Conservation (phyloP, 92 coral and sea anemone genomes). For the Paramuricea clavata region DNA sequence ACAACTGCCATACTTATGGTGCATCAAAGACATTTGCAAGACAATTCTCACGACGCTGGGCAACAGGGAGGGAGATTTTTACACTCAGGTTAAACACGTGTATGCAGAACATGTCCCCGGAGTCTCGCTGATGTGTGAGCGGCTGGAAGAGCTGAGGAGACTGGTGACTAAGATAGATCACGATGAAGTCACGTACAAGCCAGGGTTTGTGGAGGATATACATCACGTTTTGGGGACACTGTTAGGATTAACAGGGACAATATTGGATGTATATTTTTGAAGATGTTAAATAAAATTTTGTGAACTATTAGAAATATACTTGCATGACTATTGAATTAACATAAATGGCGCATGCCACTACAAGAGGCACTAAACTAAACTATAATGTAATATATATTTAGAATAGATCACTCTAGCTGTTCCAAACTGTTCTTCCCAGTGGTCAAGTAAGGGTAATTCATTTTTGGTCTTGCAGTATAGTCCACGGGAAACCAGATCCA, state of each 20-base stretch:
- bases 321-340: neutral
- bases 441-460: too few relatives aligned
- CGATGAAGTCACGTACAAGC: constrained; percentile 91
- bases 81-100: constrained; percentile 85
- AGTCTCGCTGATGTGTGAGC: constrained; percentile 86
- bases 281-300: constrained; percentile 14
- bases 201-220: constrained; percentile 94
- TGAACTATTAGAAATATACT: neutral
- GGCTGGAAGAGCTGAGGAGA: constrained; percentile 83
- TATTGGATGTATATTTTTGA: constrained; percentile 87
- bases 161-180: constrained; percentile 81
- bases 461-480: too few relatives aligned
- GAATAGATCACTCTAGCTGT: too few relatives aligned
- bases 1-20: constrained; percentile 90
- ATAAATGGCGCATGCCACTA: too few relatives aligned
- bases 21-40: constrained; percentile 85
- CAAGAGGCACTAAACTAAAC: too few relatives aligned
- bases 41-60: constrained; percentile 73
- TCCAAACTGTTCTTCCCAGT: too few relatives aligned
- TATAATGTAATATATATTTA: too few relatives aligned
- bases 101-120: constrained; percentile 91
- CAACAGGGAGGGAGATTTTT: constrained; percentile 93
- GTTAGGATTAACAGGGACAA: constrained; percentile 82
- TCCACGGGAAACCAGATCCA: too few relatives aligned
- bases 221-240: constrained; percentile 88